A percentile compares a stretch with the other conserved stretches of the same genome.
These are phyloP conservation scores for Hyperoplus immaculatus DNA, from an alignment of 2,797 vertebrate genomes.

Conservation along the genomic window DNA sequence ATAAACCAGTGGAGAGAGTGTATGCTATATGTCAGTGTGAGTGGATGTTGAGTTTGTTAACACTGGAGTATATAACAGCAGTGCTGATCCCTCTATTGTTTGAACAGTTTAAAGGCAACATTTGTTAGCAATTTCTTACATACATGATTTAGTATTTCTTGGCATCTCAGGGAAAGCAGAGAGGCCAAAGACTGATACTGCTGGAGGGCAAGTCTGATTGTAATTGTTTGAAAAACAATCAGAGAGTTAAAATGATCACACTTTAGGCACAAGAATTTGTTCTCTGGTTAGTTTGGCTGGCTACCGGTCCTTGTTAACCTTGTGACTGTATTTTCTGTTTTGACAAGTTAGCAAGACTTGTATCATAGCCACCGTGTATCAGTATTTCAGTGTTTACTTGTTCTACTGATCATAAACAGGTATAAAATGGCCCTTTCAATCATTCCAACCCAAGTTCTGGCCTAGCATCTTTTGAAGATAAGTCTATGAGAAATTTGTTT, in stretches of 20 bases:
- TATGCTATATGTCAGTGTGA: conserved; percentile 43
- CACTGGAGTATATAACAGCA: conserved; percentile 17
- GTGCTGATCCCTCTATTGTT: conserved; percentile 17
- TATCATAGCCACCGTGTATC: conserved; percentile 15
- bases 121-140: conserved; percentile 76
- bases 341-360: conserved; percentile 3
- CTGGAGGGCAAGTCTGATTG: conserved; percentile 60
- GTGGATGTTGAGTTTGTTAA: conserved; percentile 42
- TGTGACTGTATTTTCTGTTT: background rate
- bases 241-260: conserved; percentile 53
- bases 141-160: conserved; percentile 69
- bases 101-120: conserved; percentile 55
- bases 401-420: conserved; percentile 14
- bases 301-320: conserved; percentile 35
- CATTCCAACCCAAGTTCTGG: background rate
- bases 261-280: conserved; percentile 37
- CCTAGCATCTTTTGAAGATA: conserved; percentile 7
- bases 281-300: conserved; percentile 29
- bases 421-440: conserved; percentile 10
- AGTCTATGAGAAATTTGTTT: conserved; percentile 21
- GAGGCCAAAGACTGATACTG: conserved; percentile 60
- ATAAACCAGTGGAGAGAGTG: conserved; percentile 36
- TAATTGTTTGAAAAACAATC: conserved; percentile 67
- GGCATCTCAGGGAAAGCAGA: conserved; percentile 36
- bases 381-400: conserved; percentile 12